Conservation (phyloP, 2,888 invertebrate genomes). For the Eubasilissa splendida region DNA sequence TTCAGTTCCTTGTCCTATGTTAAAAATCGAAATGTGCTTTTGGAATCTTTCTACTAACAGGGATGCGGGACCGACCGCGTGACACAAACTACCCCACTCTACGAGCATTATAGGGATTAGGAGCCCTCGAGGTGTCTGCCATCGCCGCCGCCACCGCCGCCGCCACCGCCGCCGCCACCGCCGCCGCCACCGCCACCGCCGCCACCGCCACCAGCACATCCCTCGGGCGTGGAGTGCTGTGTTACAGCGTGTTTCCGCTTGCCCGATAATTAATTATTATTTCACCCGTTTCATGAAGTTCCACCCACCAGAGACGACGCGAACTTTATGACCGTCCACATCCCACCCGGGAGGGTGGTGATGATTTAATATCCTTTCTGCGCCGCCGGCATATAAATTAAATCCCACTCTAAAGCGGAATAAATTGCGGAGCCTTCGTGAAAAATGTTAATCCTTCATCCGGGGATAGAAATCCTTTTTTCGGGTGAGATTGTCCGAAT, state of each 20-base stretch:
- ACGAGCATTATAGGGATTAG: no score
- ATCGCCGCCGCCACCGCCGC: no score
- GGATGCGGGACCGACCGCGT: no score
- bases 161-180: no score
- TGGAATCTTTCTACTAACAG: no score
- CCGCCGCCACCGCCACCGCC: no score
- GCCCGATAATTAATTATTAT: constrained; percentile 15
- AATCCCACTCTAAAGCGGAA: constrained; percentile 3
- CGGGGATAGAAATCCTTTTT: not conserved
- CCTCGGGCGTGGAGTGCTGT: no score
- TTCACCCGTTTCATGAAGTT: constrained; percentile 18
- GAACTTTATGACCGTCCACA: constrained; percentile 19
- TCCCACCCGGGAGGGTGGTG: not conserved
- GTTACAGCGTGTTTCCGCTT: not conserved
- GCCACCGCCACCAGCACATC: no score
- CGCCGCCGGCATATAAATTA: constrained; percentile 31
- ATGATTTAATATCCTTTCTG: constrained; percentile 24
- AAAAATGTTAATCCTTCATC: constrained; percentile 11
- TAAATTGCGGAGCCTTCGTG: constrained; percentile 15
- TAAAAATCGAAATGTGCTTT: no score
- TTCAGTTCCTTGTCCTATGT: no score
- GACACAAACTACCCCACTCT: no score
- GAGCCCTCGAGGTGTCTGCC: no score
- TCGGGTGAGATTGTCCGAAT: not conserved
- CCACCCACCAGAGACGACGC: not conserved